Evolutionary conservation across 2,113 vertebrate genomes (phyloP), one percentile per base, ranked within the genome.

Genomic region (Chauna torquata): DNA sequence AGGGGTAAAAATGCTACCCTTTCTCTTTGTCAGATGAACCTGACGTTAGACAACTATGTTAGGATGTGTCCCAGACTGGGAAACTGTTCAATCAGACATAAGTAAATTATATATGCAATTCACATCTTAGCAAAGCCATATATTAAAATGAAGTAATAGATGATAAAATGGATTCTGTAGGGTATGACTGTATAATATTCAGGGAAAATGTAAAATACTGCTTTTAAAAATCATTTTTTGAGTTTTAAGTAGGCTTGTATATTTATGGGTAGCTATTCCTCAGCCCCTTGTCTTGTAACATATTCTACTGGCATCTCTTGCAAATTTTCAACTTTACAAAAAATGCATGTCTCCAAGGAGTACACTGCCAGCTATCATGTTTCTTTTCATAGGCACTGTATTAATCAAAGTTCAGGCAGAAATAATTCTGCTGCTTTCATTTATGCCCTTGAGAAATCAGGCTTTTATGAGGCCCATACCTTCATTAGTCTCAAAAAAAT

Each of bases 401-500:
- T 86, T 86, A 89, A 93, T 86, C 93, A 91, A 89, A 89, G 76
- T 62, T 86, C 50, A 80, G 52, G 50, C 50, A 86, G 81, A 83
- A 91, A 80, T 45, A 76, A 71, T 86, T 34, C 52, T 47, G 16
- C 30, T 80, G 40, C 45, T 93, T 91, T 86, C 84, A 70, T 62
- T 82, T 61, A 36, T 62, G 66, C 65, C 77, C 80, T 86, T 82
- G 57, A 86, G 66, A 80, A 71, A 93, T 23, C 52, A 78, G 40
- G 45, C 24, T 42, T 65, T 86, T 79, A 52, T 83, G 77, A 89
- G 57, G 44, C 28, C 25, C n/a, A 8, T 11, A 6, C 14, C 58
- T 72, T 24, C 30, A 66, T 50, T 32, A 59, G 61, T n/a, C 47
- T 66, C 70, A 4, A 1, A 57, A 49, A 78, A 17, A 42, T 1